These are phyloP conservation scores for Balearica regulorum DNA, from an alignment of 2,797 vertebrate genomes.

Conservation along the genomic window DNA sequence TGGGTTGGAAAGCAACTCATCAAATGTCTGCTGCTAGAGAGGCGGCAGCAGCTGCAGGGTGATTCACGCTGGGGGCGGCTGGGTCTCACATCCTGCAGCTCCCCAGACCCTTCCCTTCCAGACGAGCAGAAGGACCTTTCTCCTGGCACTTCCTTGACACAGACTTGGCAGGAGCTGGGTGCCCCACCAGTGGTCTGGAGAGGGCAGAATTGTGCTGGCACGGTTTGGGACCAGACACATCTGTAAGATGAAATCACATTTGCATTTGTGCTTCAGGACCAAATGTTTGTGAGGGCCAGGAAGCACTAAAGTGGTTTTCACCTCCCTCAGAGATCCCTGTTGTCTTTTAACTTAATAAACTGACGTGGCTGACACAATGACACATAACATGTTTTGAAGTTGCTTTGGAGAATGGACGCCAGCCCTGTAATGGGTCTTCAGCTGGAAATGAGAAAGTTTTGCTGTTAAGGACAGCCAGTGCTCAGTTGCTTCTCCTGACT, in stretches of 20 bases:
- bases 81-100: not conserved
- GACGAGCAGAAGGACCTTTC: fast-evolving
- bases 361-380: not conserved
- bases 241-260: not conserved
- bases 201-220: not conserved
- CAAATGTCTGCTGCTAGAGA: not conserved
- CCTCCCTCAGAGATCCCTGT: not conserved
- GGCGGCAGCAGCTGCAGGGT: not conserved
- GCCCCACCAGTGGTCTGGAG: not conserved
- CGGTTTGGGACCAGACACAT: not conserved
- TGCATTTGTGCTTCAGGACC: not conserved
- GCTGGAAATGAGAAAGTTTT: not conserved
- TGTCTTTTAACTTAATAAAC: not conserved
- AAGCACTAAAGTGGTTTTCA: not conserved
- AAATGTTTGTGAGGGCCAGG: not conserved
- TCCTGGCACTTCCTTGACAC: not conserved
- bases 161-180: not conserved
- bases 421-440: not conserved
- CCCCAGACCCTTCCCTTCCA: not conserved
- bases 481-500: not conserved
- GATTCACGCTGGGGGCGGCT: not conserved
- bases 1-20: not conserved
- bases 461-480: not conserved
- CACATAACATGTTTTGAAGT: not conserved
- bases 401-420: not conserved